Percentiles rank a stretch among this genome's conserved stretches.
phyloP scores from a whole-genome alignment of 2,797 vertebrate species.

The Ispidina lecontei region DNA sequence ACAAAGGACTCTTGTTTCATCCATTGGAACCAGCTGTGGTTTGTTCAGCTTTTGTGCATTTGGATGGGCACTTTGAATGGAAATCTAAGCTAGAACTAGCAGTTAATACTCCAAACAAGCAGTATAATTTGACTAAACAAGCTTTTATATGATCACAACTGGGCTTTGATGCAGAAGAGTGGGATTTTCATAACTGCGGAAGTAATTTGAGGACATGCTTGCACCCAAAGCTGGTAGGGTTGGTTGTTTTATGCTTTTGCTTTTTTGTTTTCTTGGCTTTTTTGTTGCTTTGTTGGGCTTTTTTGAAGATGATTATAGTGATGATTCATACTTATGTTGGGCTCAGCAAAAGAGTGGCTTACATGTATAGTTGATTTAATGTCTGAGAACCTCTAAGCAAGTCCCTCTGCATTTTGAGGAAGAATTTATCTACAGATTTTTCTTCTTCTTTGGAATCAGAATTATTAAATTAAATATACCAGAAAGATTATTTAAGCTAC shows the following conservation, averaged over 20 bases:
- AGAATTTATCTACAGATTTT: not conserved
- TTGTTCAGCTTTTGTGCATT: not conserved
- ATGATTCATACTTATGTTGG: constrained; percentile 41
- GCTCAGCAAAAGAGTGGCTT: constrained; percentile 2
- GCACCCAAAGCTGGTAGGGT: constrained; percentile 20
- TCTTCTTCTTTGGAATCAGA: not conserved
- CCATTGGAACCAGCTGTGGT: constrained; percentile 48
- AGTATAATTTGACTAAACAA: constrained; percentile 37
- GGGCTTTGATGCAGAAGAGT: constrained; percentile 36
- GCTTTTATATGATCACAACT: constrained; percentile 27
- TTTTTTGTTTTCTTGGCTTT: not conserved
- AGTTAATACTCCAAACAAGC: constrained; percentile 36
- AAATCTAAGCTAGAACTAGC: constrained; percentile 51
- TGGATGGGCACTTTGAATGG: constrained; percentile 33
- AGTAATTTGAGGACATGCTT: constrained; percentile 42
- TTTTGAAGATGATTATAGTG: not conserved
- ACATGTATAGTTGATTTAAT: not conserved
- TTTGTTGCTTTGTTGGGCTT: not conserved
- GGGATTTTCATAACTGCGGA: constrained; percentile 27
- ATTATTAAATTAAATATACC: not conserved
- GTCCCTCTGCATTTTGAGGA: not conserved
- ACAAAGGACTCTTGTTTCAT: not conserved
- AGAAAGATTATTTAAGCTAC: not conserved
- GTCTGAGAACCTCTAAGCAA: not conserved
- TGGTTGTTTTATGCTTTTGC: not conserved